These are phyloP conservation scores for Zaprionus ornatus DNA, from an alignment of 1,140 invertebrate species.

Conservation along the genomic window DNA sequence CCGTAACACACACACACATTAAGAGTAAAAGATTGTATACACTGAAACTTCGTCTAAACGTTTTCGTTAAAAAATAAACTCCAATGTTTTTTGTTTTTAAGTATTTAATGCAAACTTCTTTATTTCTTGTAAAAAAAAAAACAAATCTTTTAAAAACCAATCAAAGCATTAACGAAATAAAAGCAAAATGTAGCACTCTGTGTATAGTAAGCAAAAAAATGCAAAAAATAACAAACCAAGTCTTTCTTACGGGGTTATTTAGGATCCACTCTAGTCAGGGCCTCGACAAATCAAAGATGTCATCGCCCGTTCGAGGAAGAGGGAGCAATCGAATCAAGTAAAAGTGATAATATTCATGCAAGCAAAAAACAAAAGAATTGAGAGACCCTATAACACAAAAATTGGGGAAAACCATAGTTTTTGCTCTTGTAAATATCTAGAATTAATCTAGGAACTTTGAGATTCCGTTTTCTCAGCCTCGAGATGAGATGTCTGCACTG, in stretches of 20 bases:
- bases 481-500: neutral
- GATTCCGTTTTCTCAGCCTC: neutral
- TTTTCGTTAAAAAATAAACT: conserved; percentile 45
- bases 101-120: conserved; percentile 66
- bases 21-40: conserved; percentile 24
- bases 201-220: conserved; percentile 75
- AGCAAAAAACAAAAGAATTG: conserved; percentile 39
- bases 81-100: conserved; percentile 51
- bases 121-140: conserved; percentile 75
- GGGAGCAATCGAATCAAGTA: conserved; percentile 41
- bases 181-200: conserved; percentile 75
- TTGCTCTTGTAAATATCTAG: neutral
- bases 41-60: conserved; percentile 22
- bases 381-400: neutral
- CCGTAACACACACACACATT: conserved; percentile 27
- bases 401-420: neutral
- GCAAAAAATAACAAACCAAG: conserved; percentile 32
- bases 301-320: neutral
- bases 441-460: neutral
- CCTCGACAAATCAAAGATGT: conserved; percentile 23
- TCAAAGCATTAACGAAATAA: conserved; percentile 65
- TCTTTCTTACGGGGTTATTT: conserved; percentile 18
- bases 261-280: neutral
- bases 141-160: conserved; percentile 31
- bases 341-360: conserved; percentile 51